Conservation (phyloP, 2,797 vertebrate species). For the Xenentodon cancila region DNA sequence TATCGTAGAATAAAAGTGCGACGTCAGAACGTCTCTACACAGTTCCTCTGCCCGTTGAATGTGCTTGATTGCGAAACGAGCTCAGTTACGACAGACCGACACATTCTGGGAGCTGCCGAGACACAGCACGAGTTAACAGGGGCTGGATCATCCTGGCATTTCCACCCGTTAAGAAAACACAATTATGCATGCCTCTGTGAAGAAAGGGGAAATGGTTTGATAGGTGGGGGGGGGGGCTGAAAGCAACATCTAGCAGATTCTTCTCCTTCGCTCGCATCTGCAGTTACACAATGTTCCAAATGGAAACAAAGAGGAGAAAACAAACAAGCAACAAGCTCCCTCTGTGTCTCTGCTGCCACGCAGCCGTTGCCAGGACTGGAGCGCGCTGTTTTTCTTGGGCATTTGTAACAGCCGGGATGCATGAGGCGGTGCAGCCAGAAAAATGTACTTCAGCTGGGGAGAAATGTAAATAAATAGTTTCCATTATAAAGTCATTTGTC, state of each 20-base stretch:
- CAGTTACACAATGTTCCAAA: slow-evolving; percentile 64
- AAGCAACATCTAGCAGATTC: slow-evolving; percentile 24
- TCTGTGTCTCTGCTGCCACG: slow-evolving; percentile 55
- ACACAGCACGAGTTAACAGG: neutral
- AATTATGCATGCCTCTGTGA: slow-evolving; percentile 8
- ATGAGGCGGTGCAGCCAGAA: neutral
- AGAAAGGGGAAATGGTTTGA: slow-evolving; percentile 10
- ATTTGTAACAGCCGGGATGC: slow-evolving; percentile 8
- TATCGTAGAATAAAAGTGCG: slow-evolving; percentile 17
- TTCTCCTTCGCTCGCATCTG: slow-evolving; percentile 20
- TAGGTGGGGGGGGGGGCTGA: slow-evolving; percentile 8
- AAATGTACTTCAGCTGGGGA: slow-evolving; percentile 7
- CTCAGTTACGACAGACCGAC: slow-evolving; percentile 12
- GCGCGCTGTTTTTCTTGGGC: slow-evolving; percentile 17
- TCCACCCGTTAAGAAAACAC: slow-evolving; percentile 42
- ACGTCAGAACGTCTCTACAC: slow-evolving; percentile 13
- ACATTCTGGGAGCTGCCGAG: slow-evolving; percentile 6
- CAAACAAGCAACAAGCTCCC: slow-evolving; percentile 68
- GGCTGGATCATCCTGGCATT: slow-evolving; percentile 17
- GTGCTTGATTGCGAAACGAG: neutral
- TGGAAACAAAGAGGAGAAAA: slow-evolving; percentile 68
- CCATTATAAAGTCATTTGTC: slow-evolving; percentile 37
- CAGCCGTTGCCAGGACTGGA: slow-evolving; percentile 56
- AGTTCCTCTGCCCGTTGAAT: neutral
- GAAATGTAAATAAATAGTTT: slow-evolving; percentile 20